Base-by-base conservation (phyloP, 2,888 invertebrate genomes). In the Parthenolecanium corni region DNA sequence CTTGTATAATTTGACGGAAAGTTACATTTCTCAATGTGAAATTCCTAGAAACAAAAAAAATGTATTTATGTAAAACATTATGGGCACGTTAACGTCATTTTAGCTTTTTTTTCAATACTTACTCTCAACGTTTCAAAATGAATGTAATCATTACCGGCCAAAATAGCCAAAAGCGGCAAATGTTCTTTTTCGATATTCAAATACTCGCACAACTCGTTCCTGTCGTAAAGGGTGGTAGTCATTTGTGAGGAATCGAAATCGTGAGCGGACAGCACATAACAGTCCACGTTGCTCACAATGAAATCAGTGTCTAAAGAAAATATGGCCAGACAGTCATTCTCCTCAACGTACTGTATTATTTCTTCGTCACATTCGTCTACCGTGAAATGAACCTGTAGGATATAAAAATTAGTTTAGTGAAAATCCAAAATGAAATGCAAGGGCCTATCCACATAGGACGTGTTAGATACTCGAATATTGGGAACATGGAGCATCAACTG, bases 231-330 rank as follows among this genome's bases (percentile, higher is more conserved):
- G n/a, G 68, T 36, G 3, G 72, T 72, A 36, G 66, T 68, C 67
- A 72, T 67, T 9, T 66, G 67, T 16, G 69, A 64, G n/a, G 71
- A 38, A 62, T 71, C 66, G 31, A 72, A 66, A 61, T 70, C 67
- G 18, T 67, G 67, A 16, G 69, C 66, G 14, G 71, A 71, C 14
- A 72, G 66, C 52, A 72, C 72, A 64, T 70, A 70, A 4, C 69
- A 66, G 24, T 69, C 68, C 0, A 71, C 69, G 53, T 70, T 69
- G 63, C 68, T 69, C 24, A 72, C 71, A 20, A 71, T 66, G 66
- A 69, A 73, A 64, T 73, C 73, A 0, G 71, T 68, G 65, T 73
- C 72, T 65, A 72, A 71, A 18, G 70, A 70, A 5, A 73, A 65
- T 44, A 72, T 71, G 1, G 69, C 73, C 65, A 72, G 71, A 38